Evolutionary conservation across 2,888 invertebrate genomes (phyloP), one percentile per base, ranked within the genome.

Genomic region (Encarsia formosa): DNA sequence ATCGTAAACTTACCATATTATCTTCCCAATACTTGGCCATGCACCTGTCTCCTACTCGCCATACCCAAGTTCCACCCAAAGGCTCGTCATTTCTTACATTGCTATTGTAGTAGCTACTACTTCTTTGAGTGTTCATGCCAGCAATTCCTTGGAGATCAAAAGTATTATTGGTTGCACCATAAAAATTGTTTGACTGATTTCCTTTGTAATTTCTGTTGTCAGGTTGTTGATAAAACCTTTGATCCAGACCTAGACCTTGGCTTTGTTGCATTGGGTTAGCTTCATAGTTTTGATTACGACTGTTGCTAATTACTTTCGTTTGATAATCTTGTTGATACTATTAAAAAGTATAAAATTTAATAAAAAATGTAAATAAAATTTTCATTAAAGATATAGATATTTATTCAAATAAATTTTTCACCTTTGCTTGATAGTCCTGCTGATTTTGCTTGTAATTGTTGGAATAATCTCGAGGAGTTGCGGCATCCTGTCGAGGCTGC

Each of bases 11-110:
- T 70, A 89, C 91, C 77, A 85, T 85, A 66, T 88, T 86, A 75
- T 93, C 93, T 73, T 93, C 92, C 93, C 93, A 93, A 75, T 94
- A 94, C 66, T 91, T 88, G 6, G 93, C 93, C 75, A 91, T 79
- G 68, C 91, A 91, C 54, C 85, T 81, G 69, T 92, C 91, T 11
- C 91, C 91, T 43, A 83, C 76, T 67, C 84, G 85, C 89, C 88
- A 91, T 60, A 78, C 78, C 71, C 76, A 74, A 31, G 61, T 58
- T 39, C 59, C 63, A 19, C 64, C 64, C 8, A 60, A 50, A 32
- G 63, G 40, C n/a, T 61, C 59, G 49, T 64, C 63, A 23, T 62
- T 58, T 34, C 56, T 58, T 44, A 52, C 58, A 50, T 60, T 66
- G 40, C 61, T 61, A 62, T 59, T 55, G 20, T 62, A 61, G 49